These are phyloP conservation scores for Vulpes ferrilata DNA, from an alignment of 2,113 vertebrate genomes.

Conservation along the genomic window DNA sequence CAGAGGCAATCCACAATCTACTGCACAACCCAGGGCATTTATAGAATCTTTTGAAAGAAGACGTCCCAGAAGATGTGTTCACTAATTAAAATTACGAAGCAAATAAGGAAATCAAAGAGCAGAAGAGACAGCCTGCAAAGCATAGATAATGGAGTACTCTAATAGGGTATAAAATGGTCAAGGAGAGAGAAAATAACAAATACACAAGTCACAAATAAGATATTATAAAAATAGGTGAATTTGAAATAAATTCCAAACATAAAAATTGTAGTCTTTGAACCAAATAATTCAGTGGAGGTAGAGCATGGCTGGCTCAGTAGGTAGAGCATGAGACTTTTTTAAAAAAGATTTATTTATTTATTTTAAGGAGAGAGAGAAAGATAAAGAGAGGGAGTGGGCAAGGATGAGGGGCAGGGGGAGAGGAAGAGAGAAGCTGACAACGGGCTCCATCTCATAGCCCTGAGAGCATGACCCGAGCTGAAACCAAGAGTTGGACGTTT, in stretches of 20 bases:
- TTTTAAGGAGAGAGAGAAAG: too few species aligned
- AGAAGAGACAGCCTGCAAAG: neutral
- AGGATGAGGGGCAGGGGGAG: too few species aligned
- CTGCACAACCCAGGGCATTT: neutral
- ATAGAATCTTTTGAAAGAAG: neutral
- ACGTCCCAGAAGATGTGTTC: neutral
- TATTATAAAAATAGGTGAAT: neutral
- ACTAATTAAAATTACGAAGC: constrained; percentile 8
- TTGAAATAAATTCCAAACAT: neutral
- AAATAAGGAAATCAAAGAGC: neutral
- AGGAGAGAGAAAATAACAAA: neutral
- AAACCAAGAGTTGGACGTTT: too few species aligned
- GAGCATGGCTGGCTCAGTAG: neutral
- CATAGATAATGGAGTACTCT: neutral
- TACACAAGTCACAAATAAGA: neutral
- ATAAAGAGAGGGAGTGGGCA: too few species aligned
- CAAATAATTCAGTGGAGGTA: neutral
- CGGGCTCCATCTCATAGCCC: too few species aligned
- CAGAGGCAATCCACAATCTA: neutral
- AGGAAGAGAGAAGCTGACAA: too few species aligned
- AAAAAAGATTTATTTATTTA: too few species aligned
- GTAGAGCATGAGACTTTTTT: neutral
- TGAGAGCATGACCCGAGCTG: too few species aligned
- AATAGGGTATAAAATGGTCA: neutral
- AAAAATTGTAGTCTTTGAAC: neutral